Evolutionary conservation across 2,888 invertebrate species (phyloP).

Genomic region (Cataglyphis altisquamis): DNA sequence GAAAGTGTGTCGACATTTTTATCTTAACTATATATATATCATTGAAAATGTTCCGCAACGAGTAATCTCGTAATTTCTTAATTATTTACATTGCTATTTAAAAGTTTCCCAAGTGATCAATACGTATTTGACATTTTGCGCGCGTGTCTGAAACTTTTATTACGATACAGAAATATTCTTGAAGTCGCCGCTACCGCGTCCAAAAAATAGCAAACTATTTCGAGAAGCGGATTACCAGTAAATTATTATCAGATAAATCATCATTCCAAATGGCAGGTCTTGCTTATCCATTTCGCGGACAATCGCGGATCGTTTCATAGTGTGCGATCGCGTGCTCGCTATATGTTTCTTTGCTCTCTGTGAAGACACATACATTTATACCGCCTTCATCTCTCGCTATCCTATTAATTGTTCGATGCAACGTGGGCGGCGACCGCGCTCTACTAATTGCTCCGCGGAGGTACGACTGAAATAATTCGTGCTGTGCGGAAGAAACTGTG

Average conservation of each 20-base stretch:
- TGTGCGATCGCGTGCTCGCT: conserved; percentile 72
- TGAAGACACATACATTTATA: not conserved
- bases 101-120: not conserved
- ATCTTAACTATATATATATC: too few species aligned
- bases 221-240: conserved; percentile 41
- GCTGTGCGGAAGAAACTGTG: conserved; percentile 64
- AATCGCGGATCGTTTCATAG: conserved; percentile 66
- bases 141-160: not conserved
- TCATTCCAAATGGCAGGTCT: conserved; percentile 56
- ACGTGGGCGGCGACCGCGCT: conserved; percentile 83
- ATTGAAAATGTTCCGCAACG: not conserved
- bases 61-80: not conserved
- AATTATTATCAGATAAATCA: conserved; percentile 63
- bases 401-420: conserved; percentile 84
- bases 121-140: not conserved
- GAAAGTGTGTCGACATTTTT: not conserved
- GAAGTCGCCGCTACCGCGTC: not conserved
- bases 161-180: conserved; percentile 9
- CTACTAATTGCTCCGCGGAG: conserved; percentile 83
- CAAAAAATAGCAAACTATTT: conserved; percentile 59
- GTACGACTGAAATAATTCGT: conserved; percentile 79
- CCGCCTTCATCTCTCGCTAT: conserved; percentile 42
- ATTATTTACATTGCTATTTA: not conserved
- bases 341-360: conserved; percentile 19
- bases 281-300: conserved; percentile 64